phyloP scores from a whole-genome alignment of 2,797 vertebrate genomes.

The Myotis daubentonii region DNA sequence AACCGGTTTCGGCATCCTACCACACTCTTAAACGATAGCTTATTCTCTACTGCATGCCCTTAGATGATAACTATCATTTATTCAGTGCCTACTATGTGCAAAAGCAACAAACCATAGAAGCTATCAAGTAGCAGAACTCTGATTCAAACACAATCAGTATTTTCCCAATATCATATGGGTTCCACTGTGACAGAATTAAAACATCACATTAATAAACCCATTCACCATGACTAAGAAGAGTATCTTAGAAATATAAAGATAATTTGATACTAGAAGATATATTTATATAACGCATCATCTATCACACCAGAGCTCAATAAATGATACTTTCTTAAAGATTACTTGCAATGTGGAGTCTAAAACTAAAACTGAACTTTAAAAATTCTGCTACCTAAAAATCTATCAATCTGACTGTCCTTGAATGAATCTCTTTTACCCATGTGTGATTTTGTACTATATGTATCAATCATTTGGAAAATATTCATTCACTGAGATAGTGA shows the following conservation, averaged over 20 bases:
- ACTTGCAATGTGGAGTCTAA: background rate
- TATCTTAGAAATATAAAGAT: background rate
- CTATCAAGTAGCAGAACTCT: background rate
- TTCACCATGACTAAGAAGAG: background rate
- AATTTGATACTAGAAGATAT: background rate
- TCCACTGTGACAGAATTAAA: background rate
- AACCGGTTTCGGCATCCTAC: too few relatives aligned
- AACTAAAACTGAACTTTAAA: background rate
- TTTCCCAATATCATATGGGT: background rate
- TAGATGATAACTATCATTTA: background rate
- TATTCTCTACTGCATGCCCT: background rate
- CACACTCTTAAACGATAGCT: background rate
- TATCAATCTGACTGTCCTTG: background rate
- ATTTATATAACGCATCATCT: background rate
- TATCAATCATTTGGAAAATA: background rate
- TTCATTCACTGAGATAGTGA: background rate
- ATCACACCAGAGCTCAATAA: background rate
- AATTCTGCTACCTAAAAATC: background rate
- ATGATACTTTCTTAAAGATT: background rate
- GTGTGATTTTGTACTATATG: background rate
- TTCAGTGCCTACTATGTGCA: background rate
- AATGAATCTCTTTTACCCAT: background rate
- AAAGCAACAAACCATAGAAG: background rate
- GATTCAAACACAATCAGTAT: background rate
- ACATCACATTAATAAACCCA: background rate